Evolutionary conservation across 2,888 invertebrate genomes (phyloP).

Genomic region (Nesidiocoris tenuis): DNA sequence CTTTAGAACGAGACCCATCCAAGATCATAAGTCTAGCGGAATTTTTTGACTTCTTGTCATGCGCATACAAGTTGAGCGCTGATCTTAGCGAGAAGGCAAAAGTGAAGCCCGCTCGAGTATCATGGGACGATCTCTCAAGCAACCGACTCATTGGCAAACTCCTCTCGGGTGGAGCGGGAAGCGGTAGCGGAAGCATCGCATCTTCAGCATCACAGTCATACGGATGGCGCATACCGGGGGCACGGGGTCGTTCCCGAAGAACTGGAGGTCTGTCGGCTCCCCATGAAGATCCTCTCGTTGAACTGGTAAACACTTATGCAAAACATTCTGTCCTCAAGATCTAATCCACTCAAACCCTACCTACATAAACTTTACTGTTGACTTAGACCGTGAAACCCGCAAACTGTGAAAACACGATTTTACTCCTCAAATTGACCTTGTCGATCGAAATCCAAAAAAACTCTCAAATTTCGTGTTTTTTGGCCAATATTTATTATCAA

Average conservation of each 20-base stretch:
- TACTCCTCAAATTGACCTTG: too few relatives aligned
- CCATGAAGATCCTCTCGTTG: too few relatives aligned
- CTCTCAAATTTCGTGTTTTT: too few relatives aligned
- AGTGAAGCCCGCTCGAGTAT: constrained; percentile 3
- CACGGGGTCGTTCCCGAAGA: neutral
- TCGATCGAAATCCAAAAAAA: too few relatives aligned
- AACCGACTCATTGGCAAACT: constrained; percentile 35
- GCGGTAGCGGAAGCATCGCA: neutral
- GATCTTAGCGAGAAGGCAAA: constrained; percentile 37
- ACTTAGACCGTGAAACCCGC: too few relatives aligned
- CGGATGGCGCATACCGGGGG: neutral
- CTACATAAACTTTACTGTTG: too few relatives aligned
- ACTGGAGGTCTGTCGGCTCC: too few relatives aligned
- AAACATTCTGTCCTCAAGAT: too few relatives aligned
- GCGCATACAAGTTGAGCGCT: constrained; percentile 41
- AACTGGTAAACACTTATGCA: too few relatives aligned
- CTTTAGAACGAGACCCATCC: neutral
- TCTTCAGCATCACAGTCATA: neutral
- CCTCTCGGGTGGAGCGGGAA: neutral
- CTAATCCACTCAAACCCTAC: too few relatives aligned
- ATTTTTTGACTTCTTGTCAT: constrained; percentile 46
- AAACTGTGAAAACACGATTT: too few relatives aligned
- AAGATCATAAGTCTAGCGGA: constrained; percentile 24
- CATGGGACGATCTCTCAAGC: constrained; percentile 27
- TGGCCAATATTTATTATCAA: too few relatives aligned